Base-by-base conservation (phyloP, 1,140 invertebrate species). In the Hestina assimilis region DNA sequence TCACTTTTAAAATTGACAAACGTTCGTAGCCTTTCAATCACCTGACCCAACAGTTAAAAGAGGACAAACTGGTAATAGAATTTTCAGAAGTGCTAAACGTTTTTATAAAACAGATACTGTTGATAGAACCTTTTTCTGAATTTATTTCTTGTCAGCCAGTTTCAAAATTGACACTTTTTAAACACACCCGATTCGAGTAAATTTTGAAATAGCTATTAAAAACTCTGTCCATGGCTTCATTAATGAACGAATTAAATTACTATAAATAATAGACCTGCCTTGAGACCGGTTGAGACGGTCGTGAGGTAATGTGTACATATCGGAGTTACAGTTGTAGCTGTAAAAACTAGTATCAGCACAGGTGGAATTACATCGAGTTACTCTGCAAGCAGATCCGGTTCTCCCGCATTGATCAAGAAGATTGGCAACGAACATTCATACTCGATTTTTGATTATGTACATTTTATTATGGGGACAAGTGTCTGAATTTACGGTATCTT, bases 301-400 rank as follows among this genome's bases (percentile, higher is more conserved):
- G 60, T 74, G 63, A 70, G 63, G 65, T 73, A 72, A 73, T 63
- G 59, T 63, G 43, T 62, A 69, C 56, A 62, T 66, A 73, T 74
- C 54, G 63, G 59, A 65, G 54, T 65, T 65, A 72, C 70, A 73
- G 70, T 75, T 68, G 69, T 71, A 71, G 70, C 73, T 71, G 73
- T 73, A 83, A 86, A 86, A 84, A 86, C 79, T 81, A 67, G 79
- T 72, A 72, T 59, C 67, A 52, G 64, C 68, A 83, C 78, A 83
- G 78, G 76, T 82, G 78, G 72, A 72, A 75, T 76, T 74, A 81
- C 75, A 74, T 78, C 59, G 66, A 66, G 67, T 65, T 66, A 72
- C 65, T 67, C 69, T 64, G 62, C 65, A 48, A 58, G 63, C 61
- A 60, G 60, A 70, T 69, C 79, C 80, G 75, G 83, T 81, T 86